These are phyloP conservation scores for Drosophila birchii DNA, from an alignment of 2,888 invertebrate species.

Conservation along the genomic window DNA sequence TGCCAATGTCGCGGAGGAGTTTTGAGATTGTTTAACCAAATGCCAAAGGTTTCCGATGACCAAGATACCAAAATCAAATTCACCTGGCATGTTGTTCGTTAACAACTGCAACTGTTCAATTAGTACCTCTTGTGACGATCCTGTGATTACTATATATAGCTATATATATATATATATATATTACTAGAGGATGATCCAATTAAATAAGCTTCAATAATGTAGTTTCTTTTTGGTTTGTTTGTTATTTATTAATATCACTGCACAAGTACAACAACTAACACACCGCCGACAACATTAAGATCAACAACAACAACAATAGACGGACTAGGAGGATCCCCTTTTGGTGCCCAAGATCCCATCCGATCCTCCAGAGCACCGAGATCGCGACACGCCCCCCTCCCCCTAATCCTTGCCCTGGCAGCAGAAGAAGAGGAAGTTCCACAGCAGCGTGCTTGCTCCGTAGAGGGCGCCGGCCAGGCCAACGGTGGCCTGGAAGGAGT, in stretches of 20 bases:
- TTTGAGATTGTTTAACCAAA: constrained; percentile 13
- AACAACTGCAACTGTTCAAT: not conserved
- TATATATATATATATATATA: not conserved
- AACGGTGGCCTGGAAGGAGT: constrained; percentile 83
- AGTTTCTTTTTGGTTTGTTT: not conserved
- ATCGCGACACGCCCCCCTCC: constrained; percentile 4
- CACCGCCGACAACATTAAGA: constrained; percentile 5
- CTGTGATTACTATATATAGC: not conserved
- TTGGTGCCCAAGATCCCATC: not conserved
- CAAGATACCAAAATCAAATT: constrained; percentile 22
- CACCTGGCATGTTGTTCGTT: constrained; percentile 14
- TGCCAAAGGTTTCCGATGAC: not conserved
- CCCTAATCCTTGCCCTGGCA: constrained; percentile 75
- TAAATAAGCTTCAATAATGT: too few species aligned
- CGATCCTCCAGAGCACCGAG: not conserved
- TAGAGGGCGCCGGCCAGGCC: constrained; percentile 81
- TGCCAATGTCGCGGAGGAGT: not conserved
- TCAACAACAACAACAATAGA: constrained; percentile 12
- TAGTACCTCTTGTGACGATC: not conserved
- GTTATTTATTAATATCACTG: constrained; percentile 54
- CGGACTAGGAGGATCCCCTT: constrained; percentile 5
- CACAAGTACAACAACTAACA: constrained; percentile 32
- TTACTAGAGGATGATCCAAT: not conserved
- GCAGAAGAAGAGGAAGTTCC: constrained; percentile 82
- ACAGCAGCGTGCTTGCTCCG: constrained; percentile 77